These are phyloP conservation scores for Brotula barbata DNA, from an alignment of 2,797 vertebrate species.

Conservation along the genomic window DNA sequence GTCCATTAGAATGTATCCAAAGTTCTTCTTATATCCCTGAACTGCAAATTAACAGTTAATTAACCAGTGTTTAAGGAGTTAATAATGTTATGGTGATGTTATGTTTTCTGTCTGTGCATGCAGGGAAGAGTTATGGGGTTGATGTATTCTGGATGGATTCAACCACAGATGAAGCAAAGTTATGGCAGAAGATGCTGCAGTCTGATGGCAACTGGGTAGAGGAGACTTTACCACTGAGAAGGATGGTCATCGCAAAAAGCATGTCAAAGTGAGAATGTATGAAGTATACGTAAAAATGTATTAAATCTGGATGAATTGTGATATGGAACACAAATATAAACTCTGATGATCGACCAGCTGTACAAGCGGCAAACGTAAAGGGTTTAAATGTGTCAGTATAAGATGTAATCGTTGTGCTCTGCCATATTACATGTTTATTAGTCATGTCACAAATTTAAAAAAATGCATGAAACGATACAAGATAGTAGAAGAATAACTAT, in stretches of 20 bases:
- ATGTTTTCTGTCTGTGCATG: constrained; percentile 23
- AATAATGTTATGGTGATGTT: neutral
- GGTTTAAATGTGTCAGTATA: constrained; percentile 6
- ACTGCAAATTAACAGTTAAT: no score
- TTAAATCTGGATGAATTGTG: no score
- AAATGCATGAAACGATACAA: neutral
- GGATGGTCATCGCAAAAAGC: constrained; percentile 84
- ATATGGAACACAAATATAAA: neutral
- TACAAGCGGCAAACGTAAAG: constrained; percentile 1
- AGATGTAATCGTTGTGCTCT: constrained; percentile 6
- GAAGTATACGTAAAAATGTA: neutral
- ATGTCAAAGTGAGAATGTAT: constrained; percentile 72
- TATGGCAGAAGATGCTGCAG: constrained; percentile 90
- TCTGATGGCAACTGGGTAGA: constrained; percentile 88
- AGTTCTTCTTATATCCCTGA: no score
- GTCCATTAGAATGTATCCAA: no score
- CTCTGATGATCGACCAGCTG: neutral
- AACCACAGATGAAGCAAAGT: constrained; percentile 79
- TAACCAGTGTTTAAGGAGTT: no score
- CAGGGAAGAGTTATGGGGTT: constrained; percentile 90
- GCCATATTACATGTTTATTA: neutral
- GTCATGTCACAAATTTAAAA: neutral
- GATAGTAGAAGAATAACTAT: neutral
- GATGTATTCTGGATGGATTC: constrained; percentile 95
- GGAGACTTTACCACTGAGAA: constrained; percentile 86